Conservation (phyloP, 2,888 invertebrate genomes). For the Euplagia quadripunctaria region DNA sequence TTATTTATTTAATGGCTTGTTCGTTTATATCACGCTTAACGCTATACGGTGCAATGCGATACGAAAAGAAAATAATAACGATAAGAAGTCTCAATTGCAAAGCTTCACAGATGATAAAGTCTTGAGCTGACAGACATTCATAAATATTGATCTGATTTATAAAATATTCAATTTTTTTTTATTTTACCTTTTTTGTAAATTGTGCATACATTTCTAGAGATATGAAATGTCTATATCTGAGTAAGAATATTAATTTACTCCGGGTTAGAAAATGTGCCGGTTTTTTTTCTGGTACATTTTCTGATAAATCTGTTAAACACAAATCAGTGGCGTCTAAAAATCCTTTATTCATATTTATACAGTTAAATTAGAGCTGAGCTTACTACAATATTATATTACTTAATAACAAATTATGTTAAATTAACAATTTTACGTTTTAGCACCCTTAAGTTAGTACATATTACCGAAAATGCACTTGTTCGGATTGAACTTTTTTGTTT, state of each 20-base stretch:
- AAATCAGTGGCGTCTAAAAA: too few species aligned
- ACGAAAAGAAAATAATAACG: not conserved
- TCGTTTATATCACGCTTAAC: slow-evolving; percentile 29
- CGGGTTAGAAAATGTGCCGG: too few species aligned
- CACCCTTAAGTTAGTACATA: not conserved
- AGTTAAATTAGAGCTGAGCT: too few species aligned
- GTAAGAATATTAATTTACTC: too few species aligned
- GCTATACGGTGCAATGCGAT: slow-evolving; percentile 6
- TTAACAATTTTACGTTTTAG: not conserved
- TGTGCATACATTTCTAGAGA: not conserved
- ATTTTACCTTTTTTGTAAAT: not conserved
- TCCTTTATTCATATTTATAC: too few species aligned
- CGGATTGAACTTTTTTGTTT: not conserved
- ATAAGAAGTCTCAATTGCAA: not conserved
- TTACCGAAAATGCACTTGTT: not conserved
- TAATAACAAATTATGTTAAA: too few species aligned
- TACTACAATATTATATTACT: too few species aligned
- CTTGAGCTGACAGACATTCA: not conserved
- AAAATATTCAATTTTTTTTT: not conserved
- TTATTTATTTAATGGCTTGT: slow-evolving; percentile 22
- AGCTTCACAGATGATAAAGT: not conserved
- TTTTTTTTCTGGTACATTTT: too few species aligned
- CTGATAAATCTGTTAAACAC: too few species aligned
- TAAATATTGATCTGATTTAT: not conserved
- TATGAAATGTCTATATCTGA: not conserved